Evolutionary conservation across 2,797 vertebrate genomes (phyloP), one percentile per base, ranked within the genome.

Genomic region (Martes flavigula): DNA sequence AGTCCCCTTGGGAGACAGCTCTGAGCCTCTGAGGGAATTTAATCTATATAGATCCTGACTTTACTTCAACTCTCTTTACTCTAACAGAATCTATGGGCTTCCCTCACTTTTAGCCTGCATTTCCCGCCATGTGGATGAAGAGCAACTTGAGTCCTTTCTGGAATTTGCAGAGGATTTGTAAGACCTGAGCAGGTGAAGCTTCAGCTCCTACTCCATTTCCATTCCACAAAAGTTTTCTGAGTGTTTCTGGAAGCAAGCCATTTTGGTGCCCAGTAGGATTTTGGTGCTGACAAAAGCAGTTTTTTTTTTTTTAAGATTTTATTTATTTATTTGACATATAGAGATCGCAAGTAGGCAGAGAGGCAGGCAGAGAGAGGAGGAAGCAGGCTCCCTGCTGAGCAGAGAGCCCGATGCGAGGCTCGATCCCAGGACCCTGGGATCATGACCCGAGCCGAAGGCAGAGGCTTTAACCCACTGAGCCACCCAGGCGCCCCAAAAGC

Each of bases 251-350:
- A 79, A 82, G 21, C n/a, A 79, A 73, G 75, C 40, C 60, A 72
- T 78, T 94, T 83, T 64, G 60, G 43, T 66, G 30, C 60, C 83
- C 7, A 94, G n/a, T 89, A 92, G 60, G 60, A 94, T 25, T 96
- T 90, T 82, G 86, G 35, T 90, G 58, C 18, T 84, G 72, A 25
- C n/a, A 43, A 84, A 95, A 90, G 7, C 43, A 93, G 43, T 48
- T 90, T 91, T 92, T 48, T 51, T 14, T 87, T 88, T 40, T 96
- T n/a, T n/a, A n/a, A n/a, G n/a, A n/a, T n/a, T n/a, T n/a, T n/a
- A n/a, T n/a, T n/a, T n/a, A n/a, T n/a, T n/a, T n/a, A n/a, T n/a
- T n/a, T n/a, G n/a, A n/a, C n/a, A n/a, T n/a, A n/a, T n/a, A n/a
- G n/a, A n/a, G n/a, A n/a, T n/a, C n/a, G n/a, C n/a, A n/a, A n/a